Evolutionary conservation across 2,888 invertebrate genomes (phyloP), one percentile per base, ranked within the genome.

Genomic region (Dasysyrphus tricinctus): DNA sequence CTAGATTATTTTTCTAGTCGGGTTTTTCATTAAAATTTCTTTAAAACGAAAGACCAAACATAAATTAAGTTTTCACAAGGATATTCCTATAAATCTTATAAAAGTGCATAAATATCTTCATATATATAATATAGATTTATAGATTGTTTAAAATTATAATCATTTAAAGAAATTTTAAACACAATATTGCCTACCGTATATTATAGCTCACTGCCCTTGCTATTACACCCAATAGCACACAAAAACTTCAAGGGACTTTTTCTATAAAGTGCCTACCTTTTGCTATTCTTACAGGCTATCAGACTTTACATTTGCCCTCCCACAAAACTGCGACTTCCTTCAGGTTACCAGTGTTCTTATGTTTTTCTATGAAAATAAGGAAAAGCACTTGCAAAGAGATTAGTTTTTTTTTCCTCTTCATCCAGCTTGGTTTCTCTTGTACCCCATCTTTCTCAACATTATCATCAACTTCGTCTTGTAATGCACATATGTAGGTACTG

Each of bases 321-420:
- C 32, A 24, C 37, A 39, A 54, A 67, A 34, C 16, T 16, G 24
- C 12, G 34, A 12, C 24, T 24, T 67, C 47, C 49, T 32, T 11
- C 4, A 37, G 49, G 56, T 79, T 72, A 44, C 59, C 65, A 51
- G 29, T 67, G 75, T 72, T 84, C n/a, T n/a, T 79, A 75, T 76
- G 75, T 84, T 84, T 70, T 80, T 57, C 57, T 37, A 56, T 34
- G 47, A 70, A 76, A 76, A 81, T 57, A 39, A 47, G 24, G 16
- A 47, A 63, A 72, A 76, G 44, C 29, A 16, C 49, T 61, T 19
- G n/a, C 80, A 79, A 70, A 19, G 34, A 65, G 51, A 67, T 19
- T 8, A 16, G 42, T 44, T 61, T 51, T n/a, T 37, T 32, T 19
- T 47, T 16, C n/a, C 4, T 67, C 14, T 63, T 63, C 37, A 34